Percentiles rank a stretch among this genome's conserved stretches.
Conservation (phyloP, 2,113 vertebrate species). For the Notothenia coriiceps region DNA sequence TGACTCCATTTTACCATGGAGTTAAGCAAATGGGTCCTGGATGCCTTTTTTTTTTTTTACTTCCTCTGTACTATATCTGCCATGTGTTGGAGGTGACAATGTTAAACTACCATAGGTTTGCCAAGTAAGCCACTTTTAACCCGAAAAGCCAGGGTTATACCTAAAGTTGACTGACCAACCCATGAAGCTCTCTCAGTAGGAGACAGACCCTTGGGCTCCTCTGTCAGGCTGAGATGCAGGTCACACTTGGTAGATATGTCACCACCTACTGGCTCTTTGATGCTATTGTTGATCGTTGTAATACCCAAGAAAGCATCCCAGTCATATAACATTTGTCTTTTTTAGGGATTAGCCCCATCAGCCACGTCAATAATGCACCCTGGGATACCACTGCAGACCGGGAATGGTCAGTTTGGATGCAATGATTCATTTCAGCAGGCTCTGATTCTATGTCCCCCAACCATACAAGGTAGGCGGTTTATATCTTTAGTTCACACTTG, state of each 20-base stretch:
- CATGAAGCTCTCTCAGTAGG: slow-evolving; percentile 1
- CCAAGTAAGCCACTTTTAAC: not conserved
- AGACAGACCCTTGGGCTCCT: not conserved
- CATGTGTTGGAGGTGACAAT: not conserved
- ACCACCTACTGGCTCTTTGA: slow-evolving; percentile 68
- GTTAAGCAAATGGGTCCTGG: not conserved
- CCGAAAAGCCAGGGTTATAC: not conserved
- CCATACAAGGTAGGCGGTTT: slow-evolving; percentile 90
- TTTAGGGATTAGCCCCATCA: slow-evolving; percentile 90
- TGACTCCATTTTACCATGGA: slow-evolving; percentile 15
- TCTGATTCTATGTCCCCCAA: slow-evolving; percentile 94
- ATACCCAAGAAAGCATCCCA: not conserved
- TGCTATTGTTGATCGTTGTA: slow-evolving; percentile 27
- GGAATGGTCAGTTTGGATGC: slow-evolving; percentile 94
- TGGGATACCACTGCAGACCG: slow-evolving; percentile 94
- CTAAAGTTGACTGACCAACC: slow-evolving; percentile 4
- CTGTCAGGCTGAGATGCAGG: not conserved
- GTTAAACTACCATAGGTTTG: not conserved
- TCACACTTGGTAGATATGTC: slow-evolving; percentile 11
- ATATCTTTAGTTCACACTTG: slow-evolving; percentile 3
- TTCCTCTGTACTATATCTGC: slow-evolving; percentile 1
- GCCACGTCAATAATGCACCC: slow-evolving; percentile 93
- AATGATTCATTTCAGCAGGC: slow-evolving; percentile 96
- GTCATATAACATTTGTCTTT: slow-evolving; percentile 13
- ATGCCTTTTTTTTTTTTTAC: slow-evolving; percentile 22